Evolutionary conservation across 2,113 vertebrate species (phyloP), one percentile per base, ranked within the genome.

Genomic region (Leptodactylus fuscus): DNA sequence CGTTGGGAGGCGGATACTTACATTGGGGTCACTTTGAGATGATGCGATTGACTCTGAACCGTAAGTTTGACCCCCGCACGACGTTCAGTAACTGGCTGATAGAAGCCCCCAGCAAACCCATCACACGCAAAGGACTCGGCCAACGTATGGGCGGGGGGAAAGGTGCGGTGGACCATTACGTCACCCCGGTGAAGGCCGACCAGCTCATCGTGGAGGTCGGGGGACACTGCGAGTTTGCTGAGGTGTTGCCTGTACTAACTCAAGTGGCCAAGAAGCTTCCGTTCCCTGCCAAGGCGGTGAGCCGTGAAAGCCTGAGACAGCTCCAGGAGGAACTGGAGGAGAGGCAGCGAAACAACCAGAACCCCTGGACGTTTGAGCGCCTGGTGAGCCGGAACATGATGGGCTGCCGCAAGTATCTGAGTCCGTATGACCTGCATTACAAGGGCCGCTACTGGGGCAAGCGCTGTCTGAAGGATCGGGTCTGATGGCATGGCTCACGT

Each of bases 61-160:
- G 97, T n/a, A 88, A 89, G 74, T 94, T 99, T 84, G 93, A 98
- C 16, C 58, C 95, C 67, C 93, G 88, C 27, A 95, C 88, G 9
- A 98, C 94, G 74, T 99, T 97, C 2, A 97, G 97, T 18, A 29
- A 91, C 15, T 99, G 98, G 98, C 91, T 97, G 0, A 89, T 99
- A 53, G 93, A 93, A 0, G 89, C 92, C 0, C 98, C 98, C 0
- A 92, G 82, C 88, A 99, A 99, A 32, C 89, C 98, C 1, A 87
- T 99, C 87, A 99, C 97, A 0, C 92, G 93, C 0, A 99, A 99
- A 88, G 90, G 97, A 7, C 83, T 98, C 1, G 98, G 98, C 0
- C 96, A 99, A 55, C 96, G 98, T 0, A 99, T 99, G 98, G 98
- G 98, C 0, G 98, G 98, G 0, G 98, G 98, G 11, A 99, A 99